Evolutionary conservation across 2,113 vertebrate species (phyloP).

Genomic region (Coryphaenoides rupestris): DNA sequence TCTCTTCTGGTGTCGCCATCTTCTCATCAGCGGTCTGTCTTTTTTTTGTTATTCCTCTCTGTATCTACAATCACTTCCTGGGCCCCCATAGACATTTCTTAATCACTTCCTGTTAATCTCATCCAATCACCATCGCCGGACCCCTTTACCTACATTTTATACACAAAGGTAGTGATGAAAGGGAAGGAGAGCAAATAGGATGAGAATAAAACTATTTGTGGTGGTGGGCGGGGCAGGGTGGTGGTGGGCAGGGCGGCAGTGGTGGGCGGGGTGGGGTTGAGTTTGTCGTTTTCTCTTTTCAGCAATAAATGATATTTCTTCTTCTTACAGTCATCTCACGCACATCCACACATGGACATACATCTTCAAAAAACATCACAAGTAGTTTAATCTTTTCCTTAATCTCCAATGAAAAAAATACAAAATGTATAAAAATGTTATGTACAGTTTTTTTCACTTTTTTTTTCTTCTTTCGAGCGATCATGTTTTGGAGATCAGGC

Average conservation of each 20-base stretch:
- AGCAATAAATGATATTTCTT: conserved; percentile 42
- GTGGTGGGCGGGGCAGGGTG: neutral
- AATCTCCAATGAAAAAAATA: conserved; percentile 97
- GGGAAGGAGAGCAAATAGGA: conserved; percentile 24
- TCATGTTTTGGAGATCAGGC: conserved; percentile 14
- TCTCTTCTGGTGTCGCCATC: conserved; percentile 9
- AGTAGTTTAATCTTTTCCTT: conserved; percentile 80
- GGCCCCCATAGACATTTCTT: conserved; percentile 24
- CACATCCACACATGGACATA: conserved; percentile 71
- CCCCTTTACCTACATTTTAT: conserved; percentile 31
- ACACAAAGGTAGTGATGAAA: conserved; percentile 39
- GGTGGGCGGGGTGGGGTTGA: neutral
- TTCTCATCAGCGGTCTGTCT: conserved; percentile 34
- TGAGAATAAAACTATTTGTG: neutral
- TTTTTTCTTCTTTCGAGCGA: conserved; percentile 23
- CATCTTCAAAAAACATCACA: conserved; percentile 84
- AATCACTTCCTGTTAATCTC: conserved; percentile 48
- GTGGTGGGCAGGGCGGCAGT: too few species aligned
- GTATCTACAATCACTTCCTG: conserved; percentile 63
- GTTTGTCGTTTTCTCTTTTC: conserved; percentile 23
- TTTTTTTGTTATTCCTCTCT: conserved; percentile 29
- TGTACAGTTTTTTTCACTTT: conserved; percentile 66
- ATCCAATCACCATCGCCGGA: conserved; percentile 45
- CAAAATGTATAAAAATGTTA: conserved; percentile 92
- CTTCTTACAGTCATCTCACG: conserved; percentile 52